Conservation (phyloP, 2,888 invertebrate species). For the Drosophila antonietae region DNA sequence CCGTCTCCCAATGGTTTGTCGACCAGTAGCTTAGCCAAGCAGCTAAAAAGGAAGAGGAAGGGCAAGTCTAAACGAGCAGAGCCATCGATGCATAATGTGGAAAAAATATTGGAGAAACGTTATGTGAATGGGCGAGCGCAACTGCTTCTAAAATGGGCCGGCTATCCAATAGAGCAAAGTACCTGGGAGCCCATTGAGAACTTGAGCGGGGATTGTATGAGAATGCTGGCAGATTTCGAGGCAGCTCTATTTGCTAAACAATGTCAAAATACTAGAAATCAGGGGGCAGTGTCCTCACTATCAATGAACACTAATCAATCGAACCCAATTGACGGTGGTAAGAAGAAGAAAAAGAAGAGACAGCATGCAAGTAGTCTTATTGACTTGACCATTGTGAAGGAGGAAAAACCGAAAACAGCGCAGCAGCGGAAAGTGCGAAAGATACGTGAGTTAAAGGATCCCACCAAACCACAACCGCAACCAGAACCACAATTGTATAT, state of each 20-base stretch:
- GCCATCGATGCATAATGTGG: conserved; percentile 22
- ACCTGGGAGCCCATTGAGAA: conserved; percentile 55
- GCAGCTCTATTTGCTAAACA: neutral
- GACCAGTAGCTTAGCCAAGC: neutral
- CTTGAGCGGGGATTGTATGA: conserved; percentile 27
- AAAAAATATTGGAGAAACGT: conserved; percentile 44
- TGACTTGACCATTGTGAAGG: no score
- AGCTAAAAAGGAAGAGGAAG: neutral
- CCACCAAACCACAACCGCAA: no score
- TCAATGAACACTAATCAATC: no score
- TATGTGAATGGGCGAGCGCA: conserved; percentile 30
- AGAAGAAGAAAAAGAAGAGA: no score
- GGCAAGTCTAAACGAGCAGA: neutral
- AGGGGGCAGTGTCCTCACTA: no score
- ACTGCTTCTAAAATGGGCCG: conserved; percentile 45
- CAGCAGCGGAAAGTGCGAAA: neutral
- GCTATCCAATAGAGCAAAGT: conserved; percentile 5
- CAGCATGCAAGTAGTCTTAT: no score
- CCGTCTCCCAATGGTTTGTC: neutral
- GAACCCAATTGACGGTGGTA: no score
- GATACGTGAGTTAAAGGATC: neutral
- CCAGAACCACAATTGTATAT: neutral
- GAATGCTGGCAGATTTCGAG: conserved; percentile 43
- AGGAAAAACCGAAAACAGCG: no score
- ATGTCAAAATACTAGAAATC: no score